Base-by-base conservation (phyloP, 2,113 vertebrate species). In the Regulus satrapa region DNA sequence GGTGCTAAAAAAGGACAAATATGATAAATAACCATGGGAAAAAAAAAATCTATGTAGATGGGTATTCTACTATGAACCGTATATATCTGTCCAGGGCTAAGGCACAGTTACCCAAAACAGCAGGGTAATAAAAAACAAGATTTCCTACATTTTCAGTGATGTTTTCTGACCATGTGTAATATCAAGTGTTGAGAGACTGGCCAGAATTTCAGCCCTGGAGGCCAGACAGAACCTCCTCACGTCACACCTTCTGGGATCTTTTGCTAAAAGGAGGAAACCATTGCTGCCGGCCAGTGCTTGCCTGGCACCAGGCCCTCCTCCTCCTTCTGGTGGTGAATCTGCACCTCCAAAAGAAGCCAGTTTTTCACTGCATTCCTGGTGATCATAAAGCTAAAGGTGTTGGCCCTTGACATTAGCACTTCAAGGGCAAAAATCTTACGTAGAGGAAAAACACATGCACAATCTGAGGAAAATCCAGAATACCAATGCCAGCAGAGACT, bases 1-100 rank as follows among this genome's bases (percentile, higher is more conserved):
- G 59, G 41, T 74, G 59, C 63, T 77, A 77, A 83, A 80, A 92
- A 80, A 92, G 59, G 91, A 95, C 55, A 86, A 95, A 96, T 83
- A 90, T 43, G 72, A 94, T 74, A 90, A 95, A 93, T 80, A 93
- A 54, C 51, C 51, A 80, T 10, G 26, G 38, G n/a, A n/a, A n/a
- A 86, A 89, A 89, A 94, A 91, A 84, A 83, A 83, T 55, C 49
- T 76, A 28, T 63, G 63, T 88, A 96, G 88, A 88, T 80, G 49
- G 79, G 92, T 93, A 80, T 83, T 93, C 59, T 86, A 77, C 72
- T 28, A n/a, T 67, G 91, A 94, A 88, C 59, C 63, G 40, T 77
- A 88, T 67, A 79, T 96, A 75, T 92, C 59, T 94, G 91, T 90
- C 71, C 79, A 86, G 40, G n/a, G n/a, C 49, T 63, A 32, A 72